phyloP scores from a whole-genome alignment of 2,888 invertebrate genomes.

The Thera obeliscata region DNA sequence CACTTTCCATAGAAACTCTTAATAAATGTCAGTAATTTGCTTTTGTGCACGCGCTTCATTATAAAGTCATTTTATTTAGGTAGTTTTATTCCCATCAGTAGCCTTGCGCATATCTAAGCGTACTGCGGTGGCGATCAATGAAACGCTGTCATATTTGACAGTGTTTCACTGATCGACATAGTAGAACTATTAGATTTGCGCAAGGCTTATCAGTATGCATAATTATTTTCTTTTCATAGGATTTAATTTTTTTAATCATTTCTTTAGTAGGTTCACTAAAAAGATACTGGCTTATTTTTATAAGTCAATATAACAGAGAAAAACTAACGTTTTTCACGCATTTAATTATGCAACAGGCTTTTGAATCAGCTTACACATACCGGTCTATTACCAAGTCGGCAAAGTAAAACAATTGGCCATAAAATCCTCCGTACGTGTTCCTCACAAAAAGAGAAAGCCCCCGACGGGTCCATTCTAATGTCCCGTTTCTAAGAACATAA shows the following conservation, averaged over 20 bases:
- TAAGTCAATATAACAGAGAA: too few relatives aligned
- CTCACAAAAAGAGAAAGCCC: constrained; percentile 78
- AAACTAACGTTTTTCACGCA: neutral
- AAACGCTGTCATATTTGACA: too few relatives aligned
- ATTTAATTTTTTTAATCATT: too few relatives aligned
- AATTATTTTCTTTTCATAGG: too few relatives aligned
- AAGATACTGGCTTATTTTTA: too few relatives aligned
- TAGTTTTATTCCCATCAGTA: too few relatives aligned
- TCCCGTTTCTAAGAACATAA: constrained; percentile 82
- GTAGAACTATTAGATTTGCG: too few relatives aligned
- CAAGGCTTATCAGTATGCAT: too few relatives aligned
- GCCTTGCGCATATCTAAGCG: too few relatives aligned
- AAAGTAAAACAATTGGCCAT: constrained; percentile 81
- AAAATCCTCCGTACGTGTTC: constrained; percentile 78
- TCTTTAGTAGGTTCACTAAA: too few relatives aligned
- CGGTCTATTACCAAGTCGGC: constrained; percentile 46
- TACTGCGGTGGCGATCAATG: too few relatives aligned
- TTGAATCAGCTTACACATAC: constrained; percentile 52
- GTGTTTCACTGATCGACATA: too few relatives aligned
- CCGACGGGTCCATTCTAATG: constrained; percentile 71
- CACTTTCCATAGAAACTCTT: constrained; percentile 45
- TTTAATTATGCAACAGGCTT: constrained; percentile 29
- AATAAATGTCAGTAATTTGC: constrained; percentile 27
- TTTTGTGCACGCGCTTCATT: constrained; percentile 19
- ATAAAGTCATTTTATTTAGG: constrained; percentile 7